Conservation (phyloP, 92 coral and sea anemone genomes). For the Porites evermanni region DNA sequence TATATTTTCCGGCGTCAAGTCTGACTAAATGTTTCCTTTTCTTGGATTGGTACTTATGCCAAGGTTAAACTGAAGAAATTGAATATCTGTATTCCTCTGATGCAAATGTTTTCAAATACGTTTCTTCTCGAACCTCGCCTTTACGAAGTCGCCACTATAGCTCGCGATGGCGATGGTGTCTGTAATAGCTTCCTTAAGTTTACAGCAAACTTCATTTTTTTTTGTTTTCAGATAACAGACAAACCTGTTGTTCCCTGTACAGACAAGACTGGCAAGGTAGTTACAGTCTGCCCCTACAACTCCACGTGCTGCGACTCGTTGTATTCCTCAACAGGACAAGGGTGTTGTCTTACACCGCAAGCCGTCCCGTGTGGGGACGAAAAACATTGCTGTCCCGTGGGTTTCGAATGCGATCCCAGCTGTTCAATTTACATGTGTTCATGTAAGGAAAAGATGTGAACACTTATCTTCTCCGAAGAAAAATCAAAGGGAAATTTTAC, state of each 20-base stretch:
- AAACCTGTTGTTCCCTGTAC: constrained; percentile 25
- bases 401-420: constrained; percentile 52
- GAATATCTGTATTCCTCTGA: no score
- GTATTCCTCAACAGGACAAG: constrained; percentile 72
- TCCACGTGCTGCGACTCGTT: constrained; percentile 66
- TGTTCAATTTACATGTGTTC: constrained; percentile 56
- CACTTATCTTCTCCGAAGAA: not conserved
- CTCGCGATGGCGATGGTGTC: no score
- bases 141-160: no score
- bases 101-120: no score
- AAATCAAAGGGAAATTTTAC: not conserved
- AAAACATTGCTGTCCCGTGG: constrained; percentile 81
- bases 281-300: constrained; percentile 75
- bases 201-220: not conserved
- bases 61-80: no score
- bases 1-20: no score
- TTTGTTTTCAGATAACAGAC: not conserved
- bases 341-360: constrained; percentile 73
- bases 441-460: constrained; percentile 30
- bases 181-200: no score
- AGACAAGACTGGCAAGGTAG: constrained; percentile 45
- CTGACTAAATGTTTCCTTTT: no score
- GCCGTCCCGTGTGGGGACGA: constrained; percentile 74
- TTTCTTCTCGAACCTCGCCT: no score
- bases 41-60: no score